Percentiles rank a stretch among this genome's conserved stretches.
These are phyloP conservation scores for Apis florea DNA, from an alignment of 1,140 invertebrate species.

Conservation along the genomic window DNA sequence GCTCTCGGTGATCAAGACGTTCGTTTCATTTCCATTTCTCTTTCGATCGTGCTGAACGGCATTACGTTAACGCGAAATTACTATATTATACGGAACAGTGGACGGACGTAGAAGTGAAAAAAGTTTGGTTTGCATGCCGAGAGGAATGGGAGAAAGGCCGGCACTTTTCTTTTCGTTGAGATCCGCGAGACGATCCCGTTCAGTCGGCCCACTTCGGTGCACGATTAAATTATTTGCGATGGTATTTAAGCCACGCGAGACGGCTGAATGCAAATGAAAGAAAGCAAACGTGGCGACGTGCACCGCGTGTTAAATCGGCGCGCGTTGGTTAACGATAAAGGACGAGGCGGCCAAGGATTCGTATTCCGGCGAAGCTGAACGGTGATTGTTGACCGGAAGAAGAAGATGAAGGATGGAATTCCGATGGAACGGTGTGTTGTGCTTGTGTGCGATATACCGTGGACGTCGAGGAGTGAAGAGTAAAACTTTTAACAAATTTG, in stretches of 20 bases:
- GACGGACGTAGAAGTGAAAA: not conserved
- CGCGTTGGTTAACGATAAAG: not conserved
- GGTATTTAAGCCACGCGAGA: slow-evolving; percentile 47
- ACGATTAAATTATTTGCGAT: slow-evolving; percentile 42
- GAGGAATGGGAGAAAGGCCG: slow-evolving; percentile 56
- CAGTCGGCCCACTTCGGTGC: not conserved
- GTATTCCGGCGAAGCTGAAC: not conserved
- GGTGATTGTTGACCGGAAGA: not conserved
- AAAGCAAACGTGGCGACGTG: slow-evolving; percentile 65
- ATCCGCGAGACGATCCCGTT: not conserved
- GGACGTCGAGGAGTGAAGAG: no score
- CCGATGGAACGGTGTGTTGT: no score
- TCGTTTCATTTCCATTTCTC: no score
- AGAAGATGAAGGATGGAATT: not conserved
- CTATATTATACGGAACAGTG: slow-evolving; percentile 14
- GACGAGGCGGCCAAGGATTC: not conserved
- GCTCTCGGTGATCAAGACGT: no score
- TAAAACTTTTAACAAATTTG: no score
- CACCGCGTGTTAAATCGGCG: slow-evolving; percentile 24
- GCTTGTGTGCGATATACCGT: no score
- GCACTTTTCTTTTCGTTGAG: slow-evolving; percentile 44
- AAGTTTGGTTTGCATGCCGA: slow-evolving; percentile 41
- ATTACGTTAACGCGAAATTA: not conserved
- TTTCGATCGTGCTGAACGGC: no score
- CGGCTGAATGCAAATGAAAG: slow-evolving; percentile 64